Conservation (phyloP, 2,113 vertebrate species). For the Notarius quadriscutis region DNA sequence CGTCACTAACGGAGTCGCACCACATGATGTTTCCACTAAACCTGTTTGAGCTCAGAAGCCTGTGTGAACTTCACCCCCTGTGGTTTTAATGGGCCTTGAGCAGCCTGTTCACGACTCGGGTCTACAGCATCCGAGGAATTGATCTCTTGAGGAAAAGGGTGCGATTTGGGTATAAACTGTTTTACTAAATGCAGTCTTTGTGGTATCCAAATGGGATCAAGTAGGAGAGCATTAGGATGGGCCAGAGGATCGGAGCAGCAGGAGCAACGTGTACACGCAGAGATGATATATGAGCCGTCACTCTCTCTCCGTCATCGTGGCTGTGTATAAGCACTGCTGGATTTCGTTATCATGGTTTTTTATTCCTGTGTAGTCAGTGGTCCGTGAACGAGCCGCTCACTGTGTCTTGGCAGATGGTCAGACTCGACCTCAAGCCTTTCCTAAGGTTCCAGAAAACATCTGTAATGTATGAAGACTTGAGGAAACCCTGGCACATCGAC, state of each 20-base stretch:
- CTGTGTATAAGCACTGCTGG: background rate
- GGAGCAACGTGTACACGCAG: background rate
- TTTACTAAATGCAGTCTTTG: background rate
- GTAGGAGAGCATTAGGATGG: background rate
- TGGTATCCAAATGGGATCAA: background rate
- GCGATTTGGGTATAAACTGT: background rate
- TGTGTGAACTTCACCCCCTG: background rate
- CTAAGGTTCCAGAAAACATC: background rate
- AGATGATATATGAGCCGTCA: background rate
- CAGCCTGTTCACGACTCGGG: background rate
- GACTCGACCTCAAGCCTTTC: background rate
- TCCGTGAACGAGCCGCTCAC: conserved; percentile 1
- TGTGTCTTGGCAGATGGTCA: background rate
- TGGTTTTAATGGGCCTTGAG: background rate
- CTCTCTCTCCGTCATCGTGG: background rate
- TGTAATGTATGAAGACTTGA: background rate
- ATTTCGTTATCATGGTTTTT: background rate
- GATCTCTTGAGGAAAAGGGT: background rate
- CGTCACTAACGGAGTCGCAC: background rate
- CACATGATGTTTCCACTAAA: background rate
- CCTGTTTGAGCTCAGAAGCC: background rate
- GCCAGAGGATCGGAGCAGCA: background rate
- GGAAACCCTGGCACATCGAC: background rate
- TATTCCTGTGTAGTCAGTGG: background rate
- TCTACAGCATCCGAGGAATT: background rate